These are phyloP conservation scores for Elmis aenea DNA, from an alignment of 2,888 invertebrate species.

Conservation along the genomic window DNA sequence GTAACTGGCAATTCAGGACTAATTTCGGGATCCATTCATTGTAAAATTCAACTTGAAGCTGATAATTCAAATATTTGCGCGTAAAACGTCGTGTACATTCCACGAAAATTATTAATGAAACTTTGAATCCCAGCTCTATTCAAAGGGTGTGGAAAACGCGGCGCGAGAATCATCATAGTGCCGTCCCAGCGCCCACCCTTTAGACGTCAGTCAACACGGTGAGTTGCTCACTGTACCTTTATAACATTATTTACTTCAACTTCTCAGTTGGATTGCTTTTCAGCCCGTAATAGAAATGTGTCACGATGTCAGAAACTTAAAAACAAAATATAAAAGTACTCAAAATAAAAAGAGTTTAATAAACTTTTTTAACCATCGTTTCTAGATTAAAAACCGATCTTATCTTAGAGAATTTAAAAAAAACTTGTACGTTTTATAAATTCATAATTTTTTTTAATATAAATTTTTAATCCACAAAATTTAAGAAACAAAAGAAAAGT, in stretches of 20 bases:
- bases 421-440: too few species aligned
- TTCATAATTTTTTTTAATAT: too few species aligned
- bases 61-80: constrained; percentile 7
- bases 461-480: too few species aligned
- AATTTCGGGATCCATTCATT: too few species aligned
- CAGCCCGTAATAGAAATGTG: constrained; percentile 10
- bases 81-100: constrained; percentile 23
- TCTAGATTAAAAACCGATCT: too few species aligned
- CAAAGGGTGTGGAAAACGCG: constrained; percentile 18
- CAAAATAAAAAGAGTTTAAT: too few species aligned
- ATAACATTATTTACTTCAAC: constrained; percentile 13
- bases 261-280: constrained; percentile 7
- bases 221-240: constrained; percentile 14
- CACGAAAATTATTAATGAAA: constrained; percentile 27
- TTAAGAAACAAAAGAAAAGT: too few species aligned
- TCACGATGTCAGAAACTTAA: constrained; percentile 10
- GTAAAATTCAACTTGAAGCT: too few species aligned
- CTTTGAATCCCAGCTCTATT: constrained; percentile 20
- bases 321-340: constrained; percentile 5
- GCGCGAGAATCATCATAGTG: constrained; percentile 12
- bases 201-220: constrained; percentile 14
- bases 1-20: too few species aligned
- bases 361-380: too few species aligned
- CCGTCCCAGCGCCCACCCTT: constrained; percentile 9
- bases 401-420: too few species aligned